Percentiles rank a stretch among this genome's conserved stretches.
These are phyloP conservation scores for Lithobates pipiens DNA, from an alignment of 2,797 vertebrate species.

Conservation along the genomic window DNA sequence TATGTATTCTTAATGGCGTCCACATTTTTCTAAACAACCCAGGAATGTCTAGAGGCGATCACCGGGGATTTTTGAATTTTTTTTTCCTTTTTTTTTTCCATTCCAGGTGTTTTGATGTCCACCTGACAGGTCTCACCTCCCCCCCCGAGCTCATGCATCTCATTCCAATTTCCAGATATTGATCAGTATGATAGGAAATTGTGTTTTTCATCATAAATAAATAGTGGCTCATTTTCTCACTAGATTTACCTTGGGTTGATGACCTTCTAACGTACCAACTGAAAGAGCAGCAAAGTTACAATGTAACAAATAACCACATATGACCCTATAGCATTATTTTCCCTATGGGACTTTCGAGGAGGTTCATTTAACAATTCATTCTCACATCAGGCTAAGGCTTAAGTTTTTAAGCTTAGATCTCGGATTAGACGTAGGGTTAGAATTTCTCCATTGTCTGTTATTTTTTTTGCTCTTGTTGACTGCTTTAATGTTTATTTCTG, in stretches of 20 bases:
- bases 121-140: conserved; percentile 9
- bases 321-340: conserved; percentile 28
- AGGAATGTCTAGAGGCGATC: neutral
- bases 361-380: neutral
- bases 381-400: neutral
- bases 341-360: neutral
- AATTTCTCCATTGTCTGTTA: conserved; percentile 17
- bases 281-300: conserved; percentile 22
- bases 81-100: neutral
- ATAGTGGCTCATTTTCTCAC: neutral
- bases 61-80: neutral
- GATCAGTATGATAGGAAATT: conserved; percentile 6
- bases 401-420: neutral
- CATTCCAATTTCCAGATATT: conserved; percentile 41
- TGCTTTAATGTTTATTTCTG: conserved; percentile 52
- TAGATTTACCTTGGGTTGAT: neutral
- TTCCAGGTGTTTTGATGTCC: neutral
- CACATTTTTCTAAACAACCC: conserved; percentile 7
- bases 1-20: conserved; percentile 41
- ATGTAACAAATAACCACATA: conserved; percentile 30
- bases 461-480: conserved; percentile 35
- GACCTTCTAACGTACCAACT: neutral
- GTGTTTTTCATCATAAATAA: conserved; percentile 10
- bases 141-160: conserved; percentile 21
- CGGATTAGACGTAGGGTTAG: neutral